These are phyloP conservation scores for Nasonia vitripennis DNA, from an alignment of 1,140 invertebrate genomes.

Conservation along the genomic window DNA sequence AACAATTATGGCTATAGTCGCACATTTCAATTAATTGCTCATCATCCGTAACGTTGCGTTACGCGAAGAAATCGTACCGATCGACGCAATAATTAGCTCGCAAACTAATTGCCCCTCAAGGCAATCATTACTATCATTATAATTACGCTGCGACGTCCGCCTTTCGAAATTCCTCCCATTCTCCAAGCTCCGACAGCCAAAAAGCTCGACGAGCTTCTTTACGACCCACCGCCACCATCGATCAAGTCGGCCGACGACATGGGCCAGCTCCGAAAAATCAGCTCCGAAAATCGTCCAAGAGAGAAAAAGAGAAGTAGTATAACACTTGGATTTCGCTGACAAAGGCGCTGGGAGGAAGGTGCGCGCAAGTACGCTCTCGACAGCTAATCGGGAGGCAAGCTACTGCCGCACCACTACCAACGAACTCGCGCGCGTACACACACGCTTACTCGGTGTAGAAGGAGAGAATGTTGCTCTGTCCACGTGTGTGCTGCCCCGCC, in stretches of 20 bases:
- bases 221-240: not conserved
- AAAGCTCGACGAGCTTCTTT: not conserved
- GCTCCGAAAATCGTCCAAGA: not conserved
- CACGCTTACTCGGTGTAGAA: not conserved
- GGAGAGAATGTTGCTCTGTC: conserved; percentile 12
- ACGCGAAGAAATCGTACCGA: too few relatives aligned
- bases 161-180: not conserved
- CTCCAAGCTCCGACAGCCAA: not conserved
- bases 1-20: too few relatives aligned
- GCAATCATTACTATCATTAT: not conserved
- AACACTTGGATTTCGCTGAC: conserved; percentile 1
- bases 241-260: not conserved
- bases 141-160: too few relatives aligned
- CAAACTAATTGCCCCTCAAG: not conserved
- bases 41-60: not conserved
- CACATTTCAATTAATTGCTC: too few relatives aligned
- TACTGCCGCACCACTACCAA: not conserved
- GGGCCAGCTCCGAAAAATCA: not conserved
- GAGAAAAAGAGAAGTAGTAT: not conserved
- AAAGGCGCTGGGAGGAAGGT: conserved; percentile 14
- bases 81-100: not conserved
- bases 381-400: conserved; percentile 19
- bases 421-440: not conserved
- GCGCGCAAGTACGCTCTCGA: not conserved
- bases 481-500: conserved; percentile 39